A percentile compares a stretch with the other conserved stretches of the same genome.
These are phyloP conservation scores for Ascaphus truei DNA, from an alignment of 2,113 vertebrate species.

Conservation along the genomic window DNA sequence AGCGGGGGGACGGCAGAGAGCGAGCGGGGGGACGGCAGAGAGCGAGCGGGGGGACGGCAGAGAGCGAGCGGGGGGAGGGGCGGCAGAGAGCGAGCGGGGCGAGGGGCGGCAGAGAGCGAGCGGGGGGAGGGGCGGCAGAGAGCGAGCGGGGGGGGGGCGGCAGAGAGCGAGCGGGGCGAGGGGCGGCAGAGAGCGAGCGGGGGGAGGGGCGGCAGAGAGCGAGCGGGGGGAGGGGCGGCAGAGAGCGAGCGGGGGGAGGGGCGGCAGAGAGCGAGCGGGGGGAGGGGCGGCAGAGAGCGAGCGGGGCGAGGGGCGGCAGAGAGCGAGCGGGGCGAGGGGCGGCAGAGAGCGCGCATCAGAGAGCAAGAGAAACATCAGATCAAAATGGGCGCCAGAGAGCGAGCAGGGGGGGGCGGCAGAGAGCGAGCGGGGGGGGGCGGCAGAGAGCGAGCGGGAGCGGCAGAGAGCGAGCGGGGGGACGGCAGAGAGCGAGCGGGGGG, in stretches of 20 bases:
- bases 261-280: background rate
- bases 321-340: background rate
- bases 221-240: background rate
- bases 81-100: background rate
- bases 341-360: background rate
- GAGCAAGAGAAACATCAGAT: background rate
- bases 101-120: no score
- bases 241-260: background rate
- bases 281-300: no score
- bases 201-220: background rate
- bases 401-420: background rate
- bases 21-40: background rate
- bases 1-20: no score
- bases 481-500: background rate
- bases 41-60: no score
- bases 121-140: background rate
- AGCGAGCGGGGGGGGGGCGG: background rate
- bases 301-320: background rate
- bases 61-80: background rate
- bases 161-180: background rate
- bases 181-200: background rate
- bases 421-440: background rate
- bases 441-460: background rate
- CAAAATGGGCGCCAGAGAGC: background rate
- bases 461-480: background rate